Percentiles rank a stretch among this genome's conserved stretches.
phyloP scores from a whole-genome alignment of 2,113 vertebrate species.

The Solea solea region DNA sequence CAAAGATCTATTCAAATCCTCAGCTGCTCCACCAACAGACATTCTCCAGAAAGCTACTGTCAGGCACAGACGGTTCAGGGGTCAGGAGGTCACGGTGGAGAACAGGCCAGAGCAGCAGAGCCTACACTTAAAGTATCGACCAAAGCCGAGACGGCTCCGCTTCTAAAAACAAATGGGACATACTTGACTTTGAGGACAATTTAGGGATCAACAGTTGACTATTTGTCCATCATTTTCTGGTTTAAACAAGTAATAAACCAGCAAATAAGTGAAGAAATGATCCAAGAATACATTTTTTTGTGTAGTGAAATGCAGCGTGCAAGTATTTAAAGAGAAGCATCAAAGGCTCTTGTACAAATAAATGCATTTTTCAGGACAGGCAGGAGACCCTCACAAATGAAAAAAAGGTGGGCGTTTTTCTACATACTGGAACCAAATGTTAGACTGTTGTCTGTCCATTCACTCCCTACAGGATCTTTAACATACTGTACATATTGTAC shows the following conservation, averaged over 20 bases:
- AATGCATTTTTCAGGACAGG: no score
- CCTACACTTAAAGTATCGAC: slow-evolving; percentile 56
- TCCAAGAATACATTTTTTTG: no score
- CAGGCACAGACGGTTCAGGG: slow-evolving; percentile 29
- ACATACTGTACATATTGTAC: slow-evolving; percentile 23
- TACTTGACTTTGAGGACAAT: no score
- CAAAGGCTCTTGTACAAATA: no score
- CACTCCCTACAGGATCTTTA: slow-evolving; percentile 21
- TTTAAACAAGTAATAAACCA: no score
- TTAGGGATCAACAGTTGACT: no score
- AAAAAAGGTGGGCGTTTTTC: no score
- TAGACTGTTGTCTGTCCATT: not conserved
- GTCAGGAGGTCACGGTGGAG: slow-evolving; percentile 45
- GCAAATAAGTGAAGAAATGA: no score
- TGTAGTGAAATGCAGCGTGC: no score
- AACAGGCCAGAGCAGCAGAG: slow-evolving; percentile 54
- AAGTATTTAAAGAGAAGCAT: no score
- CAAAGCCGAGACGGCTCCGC: slow-evolving; percentile 57
- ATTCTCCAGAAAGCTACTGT: slow-evolving; percentile 13
- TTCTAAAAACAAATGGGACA: slow-evolving; percentile 57
- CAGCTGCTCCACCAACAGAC: slow-evolving; percentile 64
- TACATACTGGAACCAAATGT: slow-evolving; percentile 1
- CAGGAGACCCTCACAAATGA: no score
- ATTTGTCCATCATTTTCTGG: no score
- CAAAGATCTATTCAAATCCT: slow-evolving; percentile 59